Percentiles rank a stretch among this genome's conserved stretches.
Evolutionary conservation across 2,888 invertebrate species (phyloP).

Genomic region (Hartigia nigra): DNA sequence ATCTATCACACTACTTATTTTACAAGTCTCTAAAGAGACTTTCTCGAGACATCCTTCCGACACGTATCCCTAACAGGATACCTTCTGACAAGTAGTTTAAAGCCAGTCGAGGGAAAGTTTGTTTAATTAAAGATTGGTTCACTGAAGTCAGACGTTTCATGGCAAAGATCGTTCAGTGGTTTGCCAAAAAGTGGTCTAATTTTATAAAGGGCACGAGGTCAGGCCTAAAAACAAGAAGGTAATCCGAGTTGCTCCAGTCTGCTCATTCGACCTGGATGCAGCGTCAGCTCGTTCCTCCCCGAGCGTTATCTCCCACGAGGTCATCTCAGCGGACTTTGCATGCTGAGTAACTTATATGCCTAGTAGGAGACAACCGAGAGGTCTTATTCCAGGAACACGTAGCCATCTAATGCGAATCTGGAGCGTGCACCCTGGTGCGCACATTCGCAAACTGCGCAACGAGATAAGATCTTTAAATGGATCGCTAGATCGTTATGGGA

Average conservation of each 20-base stretch:
- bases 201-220: neutral
- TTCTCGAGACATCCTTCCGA: neutral
- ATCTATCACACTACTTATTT: neutral
- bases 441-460: slow-evolving; percentile 4
- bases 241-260: slow-evolving; percentile 36
- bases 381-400: slow-evolving; percentile 48
- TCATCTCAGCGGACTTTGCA: slow-evolving; percentile 50
- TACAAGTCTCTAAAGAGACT: neutral
- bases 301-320: slow-evolving; percentile 44
- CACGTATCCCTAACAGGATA: neutral
- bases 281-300: slow-evolving; percentile 37
- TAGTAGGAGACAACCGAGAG: slow-evolving; percentile 20
- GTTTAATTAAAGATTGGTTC: neutral
- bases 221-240: slow-evolving; percentile 13
- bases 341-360: slow-evolving; percentile 35
- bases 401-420: slow-evolving; percentile 51
- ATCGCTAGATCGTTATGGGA: neutral
- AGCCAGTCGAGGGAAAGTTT: neutral
- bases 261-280: slow-evolving; percentile 26
- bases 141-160: neutral
- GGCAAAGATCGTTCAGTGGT: neutral
- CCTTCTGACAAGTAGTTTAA: neutral
- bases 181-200: neutral
- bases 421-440: slow-evolving; percentile 39
- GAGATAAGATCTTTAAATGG: neutral